Base-by-base conservation (phyloP, 2,888 invertebrate species). In the Agriopis aurantiaria region DNA sequence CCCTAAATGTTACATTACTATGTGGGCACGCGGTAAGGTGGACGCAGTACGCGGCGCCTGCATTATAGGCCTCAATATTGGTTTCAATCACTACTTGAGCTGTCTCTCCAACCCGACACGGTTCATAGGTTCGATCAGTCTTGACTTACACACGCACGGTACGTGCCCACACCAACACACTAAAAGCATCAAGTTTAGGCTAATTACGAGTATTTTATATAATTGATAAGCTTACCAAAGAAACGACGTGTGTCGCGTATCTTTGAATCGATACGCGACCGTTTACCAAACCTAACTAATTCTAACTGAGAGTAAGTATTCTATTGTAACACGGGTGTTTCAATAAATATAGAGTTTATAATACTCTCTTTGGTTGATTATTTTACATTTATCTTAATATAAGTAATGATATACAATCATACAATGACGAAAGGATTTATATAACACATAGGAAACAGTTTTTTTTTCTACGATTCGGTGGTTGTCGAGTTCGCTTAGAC, bases 301-400 rank as follows among this genome's bases (percentile, higher is more conserved):
- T 12, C 4, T 62, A 67, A 51, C 14, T 65, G 69, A 69, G 69
- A 69, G 69, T 65, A 69, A 69, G 69, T 65, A 69, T 65, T 62
- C 33, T 65, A 69, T 69, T 61, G 69, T 56, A 65, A 62, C 69
- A 69, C 69, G 58, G 65, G 69, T 70, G 58, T 70, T 69, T 63
- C 65, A 66, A 66, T 70, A 70, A 70, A 63, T 67, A 71, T 67
- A 55, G 65, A 60, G 59, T 49, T 51, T 66, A 62, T 49, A 57
- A 66, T 67, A 71, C 70, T 71, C 70, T 67, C 63, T 71, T 71
- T 71, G 70, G 70, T 71, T 51, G 63, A 48, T 66, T 63, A 65
- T 60, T 49, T 65, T 59, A 68, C 63, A 64, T 40, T n/a, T 51
- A 7, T 46, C 60, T 56, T 64, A 65, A 53, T 49, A 33, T 53